Evolutionary conservation across 2,888 invertebrate species (phyloP).

Genomic region (Ischnus inquisitorius): DNA sequence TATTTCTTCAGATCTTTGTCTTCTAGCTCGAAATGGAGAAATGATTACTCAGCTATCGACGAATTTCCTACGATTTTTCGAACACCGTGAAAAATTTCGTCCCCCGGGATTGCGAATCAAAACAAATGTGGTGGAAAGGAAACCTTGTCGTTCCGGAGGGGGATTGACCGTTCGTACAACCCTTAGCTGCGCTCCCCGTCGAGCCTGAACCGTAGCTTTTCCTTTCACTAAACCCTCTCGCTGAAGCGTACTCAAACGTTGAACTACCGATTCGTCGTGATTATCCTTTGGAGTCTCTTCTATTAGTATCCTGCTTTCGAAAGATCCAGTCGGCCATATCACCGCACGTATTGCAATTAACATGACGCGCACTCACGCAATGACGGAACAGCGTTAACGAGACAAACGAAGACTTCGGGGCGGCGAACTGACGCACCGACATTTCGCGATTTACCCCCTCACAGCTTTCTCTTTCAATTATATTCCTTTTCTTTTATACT

Average conservation of each 20-base stretch:
- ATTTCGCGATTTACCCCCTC: constrained; percentile 63
- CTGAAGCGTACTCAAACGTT: constrained; percentile 14
- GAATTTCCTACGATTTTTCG: not conserved
- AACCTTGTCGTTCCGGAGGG: not conserved
- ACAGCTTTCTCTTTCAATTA: constrained; percentile 2
- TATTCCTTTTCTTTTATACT: not conserved
- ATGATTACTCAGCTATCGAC: not conserved
- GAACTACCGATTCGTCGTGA: constrained; percentile 62
- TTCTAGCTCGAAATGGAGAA: not conserved
- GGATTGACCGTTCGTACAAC: constrained; percentile 32
- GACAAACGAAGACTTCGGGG: constrained; percentile 44
- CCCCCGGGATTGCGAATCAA: not conserved
- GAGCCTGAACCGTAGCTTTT: not conserved
- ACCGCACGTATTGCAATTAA: constrained; percentile 51
- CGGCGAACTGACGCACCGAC: constrained; percentile 65
- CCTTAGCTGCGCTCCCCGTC: constrained; percentile 41
- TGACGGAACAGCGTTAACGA: constrained; percentile 42
- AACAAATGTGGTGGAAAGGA: not conserved
- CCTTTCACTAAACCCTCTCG: constrained; percentile 18
- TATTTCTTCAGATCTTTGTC: too few species aligned
- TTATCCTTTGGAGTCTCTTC: constrained; percentile 61
- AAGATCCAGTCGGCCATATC: constrained; percentile 47
- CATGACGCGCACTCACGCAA: constrained; percentile 57
- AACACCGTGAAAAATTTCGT: not conserved
- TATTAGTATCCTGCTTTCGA: constrained; percentile 58